phyloP scores from a whole-genome alignment of 2,797 vertebrate species.

The Myoxocephalus aenaeus region DNA sequence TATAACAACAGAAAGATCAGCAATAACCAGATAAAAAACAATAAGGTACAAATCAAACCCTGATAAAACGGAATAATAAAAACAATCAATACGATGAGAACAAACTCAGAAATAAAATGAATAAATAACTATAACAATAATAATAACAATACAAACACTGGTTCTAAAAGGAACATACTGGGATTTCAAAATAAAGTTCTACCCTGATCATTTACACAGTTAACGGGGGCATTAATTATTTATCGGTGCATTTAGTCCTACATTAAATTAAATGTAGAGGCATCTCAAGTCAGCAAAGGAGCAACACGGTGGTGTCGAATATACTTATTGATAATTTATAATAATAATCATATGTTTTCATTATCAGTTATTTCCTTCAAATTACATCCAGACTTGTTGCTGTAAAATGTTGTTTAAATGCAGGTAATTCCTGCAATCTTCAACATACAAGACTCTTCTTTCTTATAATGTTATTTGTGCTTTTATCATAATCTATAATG shows the following conservation, averaged over 20 bases:
- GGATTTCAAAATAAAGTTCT: neutral
- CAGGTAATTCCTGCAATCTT: neutral
- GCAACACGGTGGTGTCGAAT: neutral
- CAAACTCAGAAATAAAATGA: too few relatives aligned
- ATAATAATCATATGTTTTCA: neutral
- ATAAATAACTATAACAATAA: too few relatives aligned
- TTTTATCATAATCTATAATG: neutral
- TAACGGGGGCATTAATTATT: neutral
- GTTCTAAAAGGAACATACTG: neutral
- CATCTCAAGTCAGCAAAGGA: neutral
- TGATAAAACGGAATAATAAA: too few relatives aligned
- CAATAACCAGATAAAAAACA: too few relatives aligned
- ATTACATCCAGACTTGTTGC: neutral
- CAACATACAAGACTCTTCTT: neutral
- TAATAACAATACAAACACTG: too few relatives aligned
- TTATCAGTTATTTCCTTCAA: neutral
- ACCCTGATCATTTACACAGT: neutral
- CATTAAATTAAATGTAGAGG: neutral
- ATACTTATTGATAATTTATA: neutral
- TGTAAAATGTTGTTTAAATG: too few relatives aligned
- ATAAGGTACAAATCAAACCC: too few relatives aligned
- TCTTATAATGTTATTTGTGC: too few relatives aligned
- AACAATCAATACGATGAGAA: too few relatives aligned
- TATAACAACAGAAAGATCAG: too few relatives aligned
- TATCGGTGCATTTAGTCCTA: neutral